These are phyloP conservation scores for Mnemiopsis leidyi DNA, from an alignment of 37 sponge, comb jelly and placozoan genomes.

Conservation along the genomic window DNA sequence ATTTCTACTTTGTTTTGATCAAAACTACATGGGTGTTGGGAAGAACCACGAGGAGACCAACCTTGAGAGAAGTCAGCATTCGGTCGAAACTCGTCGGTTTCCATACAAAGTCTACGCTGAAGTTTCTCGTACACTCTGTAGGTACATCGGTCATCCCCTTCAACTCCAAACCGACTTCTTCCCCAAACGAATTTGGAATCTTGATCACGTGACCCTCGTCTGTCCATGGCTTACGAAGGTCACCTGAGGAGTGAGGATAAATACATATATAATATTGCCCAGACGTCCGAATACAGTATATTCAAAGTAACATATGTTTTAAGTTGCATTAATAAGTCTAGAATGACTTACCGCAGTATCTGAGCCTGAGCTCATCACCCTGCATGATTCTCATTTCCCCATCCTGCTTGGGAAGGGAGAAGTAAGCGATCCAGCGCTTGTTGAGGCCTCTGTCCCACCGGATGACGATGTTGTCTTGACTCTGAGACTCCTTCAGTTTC, in stretches of 20 bases:
- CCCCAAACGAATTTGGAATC: slow-evolving; percentile 79
- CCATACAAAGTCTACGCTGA: slow-evolving; percentile 96
- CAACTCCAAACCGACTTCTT: slow-evolving; percentile 92
- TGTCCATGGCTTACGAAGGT: slow-evolving; percentile 74
- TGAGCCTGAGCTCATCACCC: slow-evolving; percentile 91
- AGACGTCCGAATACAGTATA: too few relatives aligned
- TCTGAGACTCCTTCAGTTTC: slow-evolving; percentile 88
- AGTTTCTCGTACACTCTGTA: slow-evolving; percentile 71
- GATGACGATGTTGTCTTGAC: slow-evolving; percentile 86
- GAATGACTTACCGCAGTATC: slow-evolving; percentile 65
- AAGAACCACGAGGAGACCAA: too few relatives aligned
- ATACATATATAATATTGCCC: too few relatives aligned
- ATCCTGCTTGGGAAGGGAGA: slow-evolving; percentile 82
- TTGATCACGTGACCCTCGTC: slow-evolving; percentile 93
- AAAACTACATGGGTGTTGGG: too few relatives aligned
- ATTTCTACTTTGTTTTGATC: too few relatives aligned
- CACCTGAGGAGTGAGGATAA: slow-evolving; percentile 66
- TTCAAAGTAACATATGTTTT: too few relatives aligned
- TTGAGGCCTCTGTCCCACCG: slow-evolving; percentile 94
- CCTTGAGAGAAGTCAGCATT: slow-evolving; percentile 52
- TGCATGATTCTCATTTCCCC: slow-evolving; percentile 97
- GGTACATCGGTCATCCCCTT: slow-evolving; percentile 76
- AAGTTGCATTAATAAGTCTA: neutral
- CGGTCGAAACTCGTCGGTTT: slow-evolving; percentile 94
- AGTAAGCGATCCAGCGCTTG: slow-evolving; percentile 94